phyloP scores from a whole-genome alignment of 2,888 invertebrate genomes.

The Xestia sexstrigata region DNA sequence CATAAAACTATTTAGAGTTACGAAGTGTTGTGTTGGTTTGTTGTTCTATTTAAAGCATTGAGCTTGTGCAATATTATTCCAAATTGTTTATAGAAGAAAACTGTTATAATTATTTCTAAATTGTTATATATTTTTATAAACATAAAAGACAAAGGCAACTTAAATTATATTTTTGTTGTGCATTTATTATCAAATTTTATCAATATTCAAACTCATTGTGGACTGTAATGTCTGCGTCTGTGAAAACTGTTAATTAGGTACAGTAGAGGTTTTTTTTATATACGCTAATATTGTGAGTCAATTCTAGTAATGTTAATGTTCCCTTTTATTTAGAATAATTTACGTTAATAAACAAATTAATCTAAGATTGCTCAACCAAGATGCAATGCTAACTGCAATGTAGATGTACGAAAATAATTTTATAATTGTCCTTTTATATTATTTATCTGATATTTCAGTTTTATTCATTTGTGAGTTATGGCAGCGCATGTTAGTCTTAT shows the following conservation, averaged over 20 bases:
- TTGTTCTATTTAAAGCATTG: constrained; percentile 87
- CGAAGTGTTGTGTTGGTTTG: constrained; percentile 87
- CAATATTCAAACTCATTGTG: constrained; percentile 86
- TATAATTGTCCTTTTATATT: constrained; percentile 87
- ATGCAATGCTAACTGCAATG: constrained; percentile 89
- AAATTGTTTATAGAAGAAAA: constrained; percentile 87
- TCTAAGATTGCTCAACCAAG: constrained; percentile 89
- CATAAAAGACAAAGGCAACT: constrained; percentile 89
- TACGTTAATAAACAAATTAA: constrained; percentile 87
- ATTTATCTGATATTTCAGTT: constrained; percentile 88
- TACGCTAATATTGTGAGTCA: constrained; percentile 90
- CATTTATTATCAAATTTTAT: constrained; percentile 89
- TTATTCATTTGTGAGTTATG: constrained; percentile 88
- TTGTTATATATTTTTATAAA: constrained; percentile 90
- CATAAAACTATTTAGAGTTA: constrained; percentile 78
- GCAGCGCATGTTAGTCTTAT: constrained; percentile 90
- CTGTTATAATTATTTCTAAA: constrained; percentile 89
- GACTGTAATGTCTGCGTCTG: constrained; percentile 86
- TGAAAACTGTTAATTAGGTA: constrained; percentile 75
- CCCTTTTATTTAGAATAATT: constrained; percentile 89
- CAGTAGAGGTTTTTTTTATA: constrained; percentile 82
- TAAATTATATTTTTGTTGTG: constrained; percentile 90
- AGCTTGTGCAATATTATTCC: constrained; percentile 90
- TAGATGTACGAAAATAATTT: constrained; percentile 84
- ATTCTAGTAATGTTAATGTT: constrained; percentile 89